phyloP scores from a whole-genome alignment of 2,797 vertebrate genomes.

The Cirrhinus molitorella region DNA sequence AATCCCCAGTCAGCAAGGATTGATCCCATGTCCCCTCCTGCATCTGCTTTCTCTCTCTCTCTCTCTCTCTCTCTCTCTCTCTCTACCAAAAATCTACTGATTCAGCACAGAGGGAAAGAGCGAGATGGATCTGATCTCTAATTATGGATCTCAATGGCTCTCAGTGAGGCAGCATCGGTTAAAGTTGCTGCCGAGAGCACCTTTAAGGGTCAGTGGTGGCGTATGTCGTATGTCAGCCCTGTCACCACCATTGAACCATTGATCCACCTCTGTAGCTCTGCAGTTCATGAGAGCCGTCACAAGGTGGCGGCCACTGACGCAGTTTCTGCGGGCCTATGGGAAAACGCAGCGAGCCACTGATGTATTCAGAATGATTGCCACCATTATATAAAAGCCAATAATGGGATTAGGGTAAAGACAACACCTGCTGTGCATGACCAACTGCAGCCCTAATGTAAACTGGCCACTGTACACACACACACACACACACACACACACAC shows the following conservation, averaged over 20 bases:
- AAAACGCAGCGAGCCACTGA: conserved; percentile 68
- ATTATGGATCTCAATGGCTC: conserved; percentile 60
- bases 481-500: conserved; percentile 67
- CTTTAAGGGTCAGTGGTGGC: conserved; percentile 43
- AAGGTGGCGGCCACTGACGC: conserved; percentile 77
- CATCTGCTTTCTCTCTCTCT: conserved; percentile 63
- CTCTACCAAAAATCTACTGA: conserved; percentile 48
- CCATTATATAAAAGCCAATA: conserved; percentile 84
- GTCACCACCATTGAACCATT: conserved; percentile 42
- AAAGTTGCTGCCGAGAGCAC: conserved; percentile 40
- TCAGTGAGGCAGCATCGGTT: conserved; percentile 50
- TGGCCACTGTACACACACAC: conserved; percentile 62
- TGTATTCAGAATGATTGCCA: conserved; percentile 73
- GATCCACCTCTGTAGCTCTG: conserved; percentile 42
- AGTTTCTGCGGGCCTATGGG: conserved; percentile 43
- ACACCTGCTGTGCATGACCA: conserved; percentile 57
- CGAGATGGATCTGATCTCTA: conserved; percentile 58
- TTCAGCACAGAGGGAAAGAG: conserved; percentile 54
- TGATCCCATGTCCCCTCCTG: conserved; percentile 69
- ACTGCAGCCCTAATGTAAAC: conserved; percentile 17
- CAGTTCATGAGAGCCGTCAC: conserved; percentile 63
- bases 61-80: conserved; percentile 37
- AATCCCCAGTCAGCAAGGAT: conserved; percentile 75
- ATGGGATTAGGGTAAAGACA: conserved; percentile 74
- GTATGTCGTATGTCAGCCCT: conserved; percentile 24